Evolutionary conservation across 2,113 vertebrate genomes (phyloP), one percentile per base, ranked within the genome.

Genomic region (Corvus hawaiiensis): DNA sequence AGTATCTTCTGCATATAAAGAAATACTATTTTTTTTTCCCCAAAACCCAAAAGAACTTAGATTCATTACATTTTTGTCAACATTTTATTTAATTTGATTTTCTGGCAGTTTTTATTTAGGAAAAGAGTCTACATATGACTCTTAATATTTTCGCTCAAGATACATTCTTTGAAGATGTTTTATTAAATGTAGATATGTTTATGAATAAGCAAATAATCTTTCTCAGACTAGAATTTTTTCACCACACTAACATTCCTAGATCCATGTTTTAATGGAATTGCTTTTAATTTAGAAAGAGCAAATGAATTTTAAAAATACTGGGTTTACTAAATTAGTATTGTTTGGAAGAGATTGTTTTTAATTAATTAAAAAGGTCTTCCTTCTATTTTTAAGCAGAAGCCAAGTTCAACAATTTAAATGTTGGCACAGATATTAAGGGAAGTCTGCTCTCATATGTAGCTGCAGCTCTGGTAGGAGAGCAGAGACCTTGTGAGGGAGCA

Each of bases 221-320:
- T 89, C 51, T 71, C 55, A 49, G 33, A 27, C 10, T 28, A 41
- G 35, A 59, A 49, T 58, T 66, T 51, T 4, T 84, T 68, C 35
- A 81, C 8, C 16, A 19, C 3, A 7, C 44, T 33, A 67, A 52
- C 4, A 23, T 9, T 35, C 13, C 69, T 9, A 32, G 22, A 43
- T 61, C 5, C 3, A 4, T 46, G 12, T 76, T 76, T 93, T 61
- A 35, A 56, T 68, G 16, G 6, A 15, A 17, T 48, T 87, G 4
- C 3, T 80, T 64, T 69, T 30, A 33, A 56, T 69, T 73, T 85
- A 62, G 37, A 67, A 87, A 51, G 20, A 66, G 1, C 33, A 66
- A 69, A 81, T 3, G 0, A 7, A 13, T 26, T 76, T 49, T 13
- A 0, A 5, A 35, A 64, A 44, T 9, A 37, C 35, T 46, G 0